A percentile compares a stretch with the other conserved stretches of the same genome.
Conservation (phyloP, 2,113 vertebrate genomes). For the Gopherus flavomarginatus region DNA sequence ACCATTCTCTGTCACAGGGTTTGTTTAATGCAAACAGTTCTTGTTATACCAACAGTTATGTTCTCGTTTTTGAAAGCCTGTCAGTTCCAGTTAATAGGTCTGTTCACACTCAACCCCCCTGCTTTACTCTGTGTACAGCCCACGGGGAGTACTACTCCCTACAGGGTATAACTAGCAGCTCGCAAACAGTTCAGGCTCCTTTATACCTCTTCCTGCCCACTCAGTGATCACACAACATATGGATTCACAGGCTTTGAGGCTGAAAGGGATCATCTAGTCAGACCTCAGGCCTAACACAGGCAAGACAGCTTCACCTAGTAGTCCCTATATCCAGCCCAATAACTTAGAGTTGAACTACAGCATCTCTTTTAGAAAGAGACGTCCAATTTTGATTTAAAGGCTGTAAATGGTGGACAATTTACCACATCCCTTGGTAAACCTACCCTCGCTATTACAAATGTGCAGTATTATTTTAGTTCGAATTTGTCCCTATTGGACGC, state of each 20-base stretch:
- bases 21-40: not conserved
- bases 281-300: not conserved
- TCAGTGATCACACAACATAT: not conserved
- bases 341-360: not conserved
- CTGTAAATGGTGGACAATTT: not conserved
- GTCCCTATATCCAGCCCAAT: not conserved
- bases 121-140: not conserved
- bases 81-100: not conserved
- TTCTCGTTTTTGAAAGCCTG: not conserved
- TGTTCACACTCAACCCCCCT: not conserved
- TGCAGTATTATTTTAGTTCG: not conserved
- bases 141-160: not conserved
- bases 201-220: not conserved
- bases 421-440: not conserved
- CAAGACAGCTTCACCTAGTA: not conserved
- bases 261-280: not conserved
- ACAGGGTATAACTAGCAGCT: not conserved
- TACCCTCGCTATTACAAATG: not conserved
- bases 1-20: not conserved
- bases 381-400: not conserved
- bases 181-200: not conserved
- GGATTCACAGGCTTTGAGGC: not conserved
- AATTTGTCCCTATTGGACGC: not conserved
- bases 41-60: not conserved
- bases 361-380: not conserved